These are phyloP conservation scores for Pseudomugil gertrudae DNA, from an alignment of 2,797 vertebrate species.

Conservation along the genomic window DNA sequence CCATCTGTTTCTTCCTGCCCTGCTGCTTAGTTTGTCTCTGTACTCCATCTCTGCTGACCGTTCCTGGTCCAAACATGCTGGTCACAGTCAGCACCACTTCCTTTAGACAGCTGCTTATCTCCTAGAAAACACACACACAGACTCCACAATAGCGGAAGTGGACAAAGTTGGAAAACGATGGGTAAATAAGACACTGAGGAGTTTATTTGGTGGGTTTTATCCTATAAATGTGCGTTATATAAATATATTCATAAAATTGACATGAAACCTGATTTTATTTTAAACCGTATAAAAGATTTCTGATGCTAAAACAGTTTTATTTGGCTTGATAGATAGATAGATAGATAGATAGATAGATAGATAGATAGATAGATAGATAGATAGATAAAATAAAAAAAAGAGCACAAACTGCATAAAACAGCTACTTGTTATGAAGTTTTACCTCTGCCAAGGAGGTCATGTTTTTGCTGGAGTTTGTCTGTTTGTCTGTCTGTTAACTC, in stretches of 20 bases:
- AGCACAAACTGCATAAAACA: too few relatives aligned
- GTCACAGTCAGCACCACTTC: conserved; percentile 55
- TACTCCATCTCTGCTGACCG: conserved; percentile 53
- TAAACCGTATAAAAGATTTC: too few relatives aligned
- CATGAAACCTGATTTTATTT: background rate
- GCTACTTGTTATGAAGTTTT: background rate
- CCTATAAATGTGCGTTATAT: background rate
- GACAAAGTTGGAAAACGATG: conserved; percentile 5
- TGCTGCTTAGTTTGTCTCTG: conserved; percentile 59
- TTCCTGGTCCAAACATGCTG: conserved; percentile 59
- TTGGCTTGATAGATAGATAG: too few relatives aligned
- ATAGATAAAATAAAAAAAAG: too few relatives aligned
- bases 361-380: too few relatives aligned
- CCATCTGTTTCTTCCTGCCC: conserved; percentile 80
- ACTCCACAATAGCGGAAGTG: conserved; percentile 26
- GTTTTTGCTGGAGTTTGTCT: too few relatives aligned
- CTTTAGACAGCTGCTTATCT: conserved; percentile 65
- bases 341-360: too few relatives aligned
- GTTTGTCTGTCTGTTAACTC: too few relatives aligned
- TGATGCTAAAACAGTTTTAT: too few relatives aligned
- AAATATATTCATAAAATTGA: background rate
- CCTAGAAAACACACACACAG: conserved; percentile 28
- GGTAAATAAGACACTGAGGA: background rate
- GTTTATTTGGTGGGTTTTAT: background rate
- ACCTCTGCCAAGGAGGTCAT: too few relatives aligned